Evolutionary conservation across 2,113 vertebrate species (phyloP), one percentile per base, ranked within the genome.

Genomic region (Muntiacus muntjak): DNA sequence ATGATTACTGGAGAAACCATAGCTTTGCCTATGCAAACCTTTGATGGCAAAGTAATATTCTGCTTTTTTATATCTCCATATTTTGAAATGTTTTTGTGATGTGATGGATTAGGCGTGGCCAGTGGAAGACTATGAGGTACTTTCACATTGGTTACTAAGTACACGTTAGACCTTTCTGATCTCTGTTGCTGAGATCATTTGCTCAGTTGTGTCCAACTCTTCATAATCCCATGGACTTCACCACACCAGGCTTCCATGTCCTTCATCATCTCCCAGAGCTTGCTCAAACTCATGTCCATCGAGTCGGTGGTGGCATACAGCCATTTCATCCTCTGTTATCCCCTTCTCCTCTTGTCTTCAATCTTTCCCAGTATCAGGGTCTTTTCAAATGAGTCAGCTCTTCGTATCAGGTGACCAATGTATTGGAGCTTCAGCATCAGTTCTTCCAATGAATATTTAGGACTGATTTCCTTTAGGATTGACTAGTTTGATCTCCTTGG

Each of bases 71-170:
- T 45, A 58, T 40, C 12, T 3, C 4, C 17, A 17, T 15, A 58
- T 81, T 57, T 71, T 52, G 14, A 21, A 33, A 47, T 23, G 26
- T 40, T 43, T 52, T 26, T 52, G 36, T 47, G 1, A 1, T 16
- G 6, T 14, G 50, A 45, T 40, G 21, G 14, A 21, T 19, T 33
- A 47, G 60, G 23, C 16, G 0, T n/a, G 17, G 78, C 26, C 1
- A 60, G 10, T 1, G 30, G 45, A 43, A 17, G 19, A 23, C 5
- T 5, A 15, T 5, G 25, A 26, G 14, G 10, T 36, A 13, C 7
- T 15, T 36, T 4, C 40, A 26, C 0, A 1, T 7, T 1, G 30
- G 21, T n/a, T 40, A 52, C 1, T 2, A 1, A 40, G 26, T 6
- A 6, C 1, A 2, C 3, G 2, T 52, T 5, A 30, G 58, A 17